Evolutionary conservation across 2,888 invertebrate genomes (phyloP), one percentile per base, ranked within the genome.

Genomic region (Nezara viridula): DNA sequence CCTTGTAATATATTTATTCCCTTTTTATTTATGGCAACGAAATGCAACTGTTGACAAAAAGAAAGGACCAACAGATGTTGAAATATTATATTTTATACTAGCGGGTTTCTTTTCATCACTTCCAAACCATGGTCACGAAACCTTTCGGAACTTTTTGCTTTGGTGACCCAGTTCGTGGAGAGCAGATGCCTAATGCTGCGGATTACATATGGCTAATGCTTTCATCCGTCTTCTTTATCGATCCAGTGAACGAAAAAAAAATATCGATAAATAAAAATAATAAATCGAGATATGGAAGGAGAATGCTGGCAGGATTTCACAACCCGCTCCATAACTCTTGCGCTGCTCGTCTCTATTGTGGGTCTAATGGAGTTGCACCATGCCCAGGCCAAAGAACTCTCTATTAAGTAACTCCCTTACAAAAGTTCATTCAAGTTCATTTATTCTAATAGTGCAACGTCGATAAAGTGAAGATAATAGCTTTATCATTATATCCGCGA

Each of bases 361-460:
- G 66, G 0, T 37, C 5, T 32, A 60, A 60, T 37, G 66, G 32
- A 37, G 66, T 73, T 73, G 60, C 60, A 73, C 66, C 66, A 37
- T 16, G 16, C 5, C 32, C 19, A 2, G 66, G 66, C 27, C 66
- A 37, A 73, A 21, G 66, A 73, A 73, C 66, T 37, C 9, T 37
- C 19, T 10, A 10, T 73, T 19, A 24, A 37, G 32, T 37, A 73
- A 37, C 5, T 21, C 16, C 9, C 37, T 37, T 73, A 37, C 66
- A 73, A 73, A 73, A 73, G 66, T 73, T 60, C 60, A 60, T 60
- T 14, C 14, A 60, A 60, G 60, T 60, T 73, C 66, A 73, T 73
- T 73, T 73, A 73, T 73, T 73, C 37, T 73, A 21, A 37, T 32
- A 60, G 60, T 60, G 27, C 60, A 27, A 27, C 60, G 32, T 55